Conservation (phyloP, 1,140 invertebrate genomes). For the Andrena cerasifolii region DNA sequence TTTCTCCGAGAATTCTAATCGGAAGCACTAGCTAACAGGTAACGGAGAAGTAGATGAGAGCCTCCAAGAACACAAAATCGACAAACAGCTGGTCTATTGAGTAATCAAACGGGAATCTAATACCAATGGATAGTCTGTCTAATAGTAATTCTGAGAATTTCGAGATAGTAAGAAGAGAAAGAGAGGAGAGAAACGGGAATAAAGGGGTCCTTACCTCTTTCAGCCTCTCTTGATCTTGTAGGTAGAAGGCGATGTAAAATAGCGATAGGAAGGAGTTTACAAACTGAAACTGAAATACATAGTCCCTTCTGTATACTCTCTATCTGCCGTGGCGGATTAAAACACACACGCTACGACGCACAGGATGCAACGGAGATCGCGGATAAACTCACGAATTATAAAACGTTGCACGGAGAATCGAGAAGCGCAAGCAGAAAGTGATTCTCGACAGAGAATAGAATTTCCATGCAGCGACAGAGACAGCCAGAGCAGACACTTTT, state of each 20-base stretch:
- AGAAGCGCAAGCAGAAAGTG: slow-evolving; percentile 57
- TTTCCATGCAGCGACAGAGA: slow-evolving; percentile 69
- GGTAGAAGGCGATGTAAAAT: slow-evolving; percentile 99
- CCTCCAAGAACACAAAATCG: background rate
- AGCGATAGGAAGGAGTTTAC: slow-evolving; percentile 98
- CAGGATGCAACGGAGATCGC: slow-evolving; percentile 17
- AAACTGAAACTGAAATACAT: slow-evolving; percentile 94
- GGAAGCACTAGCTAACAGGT: background rate
- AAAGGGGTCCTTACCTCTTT: slow-evolving; percentile 90
- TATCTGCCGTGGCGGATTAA: slow-evolving; percentile 21
- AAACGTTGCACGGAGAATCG: slow-evolving; percentile 8
- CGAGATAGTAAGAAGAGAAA: background rate
- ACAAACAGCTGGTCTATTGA: no score
- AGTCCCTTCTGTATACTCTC: slow-evolving; percentile 51
- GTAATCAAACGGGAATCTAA: no score
- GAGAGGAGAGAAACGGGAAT: slow-evolving; percentile 17
- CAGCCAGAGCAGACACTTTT: slow-evolving; percentile 63
- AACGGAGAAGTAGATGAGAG: background rate
- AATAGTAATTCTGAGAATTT: no score
- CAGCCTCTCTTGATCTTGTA: slow-evolving; percentile 97
- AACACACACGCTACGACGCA: slow-evolving; percentile 32
- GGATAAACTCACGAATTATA: background rate
- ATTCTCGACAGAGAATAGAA: slow-evolving; percentile 62
- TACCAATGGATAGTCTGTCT: no score
- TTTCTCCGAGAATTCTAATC: background rate